A percentile compares a stretch with the other conserved stretches of the same genome.
Conservation (phyloP, 2,888 invertebrate genomes). For the Ommatoiulus sabulosus region DNA sequence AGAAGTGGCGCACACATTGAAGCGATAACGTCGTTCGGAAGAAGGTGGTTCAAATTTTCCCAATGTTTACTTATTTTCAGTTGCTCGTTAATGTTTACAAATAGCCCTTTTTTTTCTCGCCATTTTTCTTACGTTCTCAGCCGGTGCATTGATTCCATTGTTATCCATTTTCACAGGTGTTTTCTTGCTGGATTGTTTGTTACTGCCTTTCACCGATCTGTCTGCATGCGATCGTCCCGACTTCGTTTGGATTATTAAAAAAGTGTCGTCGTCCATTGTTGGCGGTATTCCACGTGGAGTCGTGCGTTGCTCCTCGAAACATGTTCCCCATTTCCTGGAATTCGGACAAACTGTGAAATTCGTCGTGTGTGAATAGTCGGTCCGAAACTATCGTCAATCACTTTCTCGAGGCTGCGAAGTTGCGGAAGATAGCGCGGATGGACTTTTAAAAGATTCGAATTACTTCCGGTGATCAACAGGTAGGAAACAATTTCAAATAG, state of each 20-base stretch:
- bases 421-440: not conserved
- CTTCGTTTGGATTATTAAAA: not conserved
- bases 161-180: not conserved
- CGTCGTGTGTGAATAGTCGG: not conserved
- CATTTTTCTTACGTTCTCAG: not conserved
- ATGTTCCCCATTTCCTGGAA: not conserved
- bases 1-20: not conserved
- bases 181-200: not conserved
- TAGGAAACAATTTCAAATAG: not conserved
- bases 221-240: not conserved
- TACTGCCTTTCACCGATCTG: not conserved
- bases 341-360: not conserved
- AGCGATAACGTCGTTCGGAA: not conserved
- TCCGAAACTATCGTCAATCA: not conserved
- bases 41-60: not conserved
- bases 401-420: not conserved
- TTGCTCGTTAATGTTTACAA: not conserved
- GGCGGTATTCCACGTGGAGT: not conserved
- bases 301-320: not conserved
- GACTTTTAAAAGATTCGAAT: not conserved
- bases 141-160: not conserved
- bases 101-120: not conserved
- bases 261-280: not conserved
- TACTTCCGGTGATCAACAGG: conserved; percentile 40
- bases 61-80: not conserved